Percentiles rank a stretch among this genome's conserved stretches.
Evolutionary conservation across 2,888 invertebrate species (phyloP).

Genomic region (Acanthopleura granulata): DNA sequence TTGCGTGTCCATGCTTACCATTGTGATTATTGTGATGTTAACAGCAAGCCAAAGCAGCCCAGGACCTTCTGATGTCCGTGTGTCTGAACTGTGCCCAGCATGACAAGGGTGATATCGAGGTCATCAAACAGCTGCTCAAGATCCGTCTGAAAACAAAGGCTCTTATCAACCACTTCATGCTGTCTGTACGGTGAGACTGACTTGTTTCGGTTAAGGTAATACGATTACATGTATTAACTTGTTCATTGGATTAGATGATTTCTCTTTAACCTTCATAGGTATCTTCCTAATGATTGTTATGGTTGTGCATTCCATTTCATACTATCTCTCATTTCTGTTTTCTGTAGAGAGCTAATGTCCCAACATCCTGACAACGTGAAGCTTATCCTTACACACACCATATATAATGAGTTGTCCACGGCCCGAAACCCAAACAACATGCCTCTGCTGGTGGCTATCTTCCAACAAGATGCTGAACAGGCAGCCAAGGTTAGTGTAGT

Average conservation of each 20-base stretch:
- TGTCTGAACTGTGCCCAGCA: conserved; percentile 87
- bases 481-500: conserved; percentile 76
- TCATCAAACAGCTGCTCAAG: conserved; percentile 87
- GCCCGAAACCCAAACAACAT: conserved; percentile 95
- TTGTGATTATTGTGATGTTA: conserved; percentile 18
- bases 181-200: conserved; percentile 77
- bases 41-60: conserved; percentile 86
- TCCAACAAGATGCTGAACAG: conserved; percentile 85
- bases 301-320: too few species aligned
- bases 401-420: conserved; percentile 91
- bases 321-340: neutral
- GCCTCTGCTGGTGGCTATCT: conserved; percentile 89
- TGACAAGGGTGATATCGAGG: conserved; percentile 79
- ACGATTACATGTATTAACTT: too few species aligned
- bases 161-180: conserved; percentile 88
- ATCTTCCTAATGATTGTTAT: neutral
- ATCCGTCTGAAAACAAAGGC: conserved; percentile 95
- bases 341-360: conserved; percentile 84
- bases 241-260: too few species aligned
- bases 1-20: conserved; percentile 10
- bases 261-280: too few species aligned
- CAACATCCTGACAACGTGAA: conserved; percentile 87
- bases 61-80: conserved; percentile 90
- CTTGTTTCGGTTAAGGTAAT: too few species aligned
- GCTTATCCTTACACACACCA: conserved; percentile 88